Evolutionary conservation across 2,797 vertebrate species (phyloP), one percentile per base, ranked within the genome.

Genomic region (Sebastes taczanowskii): DNA sequence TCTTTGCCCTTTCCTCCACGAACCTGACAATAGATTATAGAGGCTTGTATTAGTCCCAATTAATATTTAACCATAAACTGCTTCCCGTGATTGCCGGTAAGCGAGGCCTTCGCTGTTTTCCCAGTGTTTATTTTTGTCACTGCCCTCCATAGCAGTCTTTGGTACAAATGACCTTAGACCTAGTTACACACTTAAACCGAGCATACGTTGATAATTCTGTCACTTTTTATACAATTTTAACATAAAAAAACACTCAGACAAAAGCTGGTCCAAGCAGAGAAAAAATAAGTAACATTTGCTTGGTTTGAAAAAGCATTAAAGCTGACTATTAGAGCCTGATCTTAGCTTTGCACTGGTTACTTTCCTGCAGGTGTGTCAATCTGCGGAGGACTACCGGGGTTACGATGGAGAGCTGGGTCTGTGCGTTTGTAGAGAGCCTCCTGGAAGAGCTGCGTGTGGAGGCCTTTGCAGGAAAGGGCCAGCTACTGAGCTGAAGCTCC

Each of bases 401-500:
- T 97, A 96, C 2, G 96, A 99, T 71, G 92, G 87, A 65, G 85
- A 91, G 35, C 94, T 99, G 1, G 97, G 98, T 0, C 94, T 99
- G 74, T 99, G 97, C 75, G 55, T 97, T 65, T 99, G 97, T 80
- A 94, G 65, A 83, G 77, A 91, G 13, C 88, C 87, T 14, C 80
- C 86, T 20, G 91, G 94, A 63, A 92, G 95, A 80, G 78, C 69
- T 0, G 58, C 91, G 0, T 98, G 97, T 60, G 80, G 94, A 10
- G 72, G 91, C 10, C 91, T 85, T 30, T 97, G 98, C 14, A 89
- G 93, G 35, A 88, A 71, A 65, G 74, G 64, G 9, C 78, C 89
- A 14, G 86, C 74, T 1, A 5, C 62, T 1, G 32, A 77, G 42
- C 87, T 98, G 34, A 89, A 85, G 74, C 84, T 98, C 34, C 20